Evolutionary conservation across 2,888 invertebrate species (phyloP).

Genomic region (Fragum sueziense): DNA sequence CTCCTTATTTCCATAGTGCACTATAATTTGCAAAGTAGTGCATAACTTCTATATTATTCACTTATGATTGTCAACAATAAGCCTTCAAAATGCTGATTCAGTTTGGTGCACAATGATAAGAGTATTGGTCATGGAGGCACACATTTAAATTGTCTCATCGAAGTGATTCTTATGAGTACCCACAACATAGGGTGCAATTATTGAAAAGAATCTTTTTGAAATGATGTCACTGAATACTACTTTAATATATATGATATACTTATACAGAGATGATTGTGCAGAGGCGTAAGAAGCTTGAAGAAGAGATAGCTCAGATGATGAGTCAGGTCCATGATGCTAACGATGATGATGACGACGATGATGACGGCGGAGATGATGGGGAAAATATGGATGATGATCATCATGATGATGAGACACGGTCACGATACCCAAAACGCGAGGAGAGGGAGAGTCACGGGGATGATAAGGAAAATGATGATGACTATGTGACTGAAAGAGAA

Average conservation of each 20-base stretch:
- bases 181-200: too few relatives aligned
- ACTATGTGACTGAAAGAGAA: slow-evolving; percentile 44
- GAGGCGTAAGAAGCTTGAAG: slow-evolving; percentile 69
- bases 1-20: too few relatives aligned
- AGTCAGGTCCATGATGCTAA: slow-evolving; percentile 60
- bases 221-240: neutral
- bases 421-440: neutral
- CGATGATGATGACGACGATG: slow-evolving; percentile 49
- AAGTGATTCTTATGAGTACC: too few relatives aligned
- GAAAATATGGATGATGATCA: slow-evolving; percentile 44
- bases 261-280: slow-evolving; percentile 72
- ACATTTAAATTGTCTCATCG: too few relatives aligned
- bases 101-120: too few relatives aligned
- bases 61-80: too few relatives aligned
- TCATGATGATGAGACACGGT: slow-evolving; percentile 32
- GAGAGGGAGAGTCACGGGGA: slow-evolving; percentile 32
- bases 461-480: slow-evolving; percentile 52
- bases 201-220: neutral
- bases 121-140: too few relatives aligned
- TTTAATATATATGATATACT: too few relatives aligned
- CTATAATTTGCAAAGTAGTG: too few relatives aligned
- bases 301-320: slow-evolving; percentile 74
- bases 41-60: too few relatives aligned
- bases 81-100: too few relatives aligned
- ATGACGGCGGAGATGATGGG: slow-evolving; percentile 32